Evolutionary conservation across 2,797 vertebrate species (phyloP), one percentile per base, ranked within the genome.

Genomic region (Alca torda): DNA sequence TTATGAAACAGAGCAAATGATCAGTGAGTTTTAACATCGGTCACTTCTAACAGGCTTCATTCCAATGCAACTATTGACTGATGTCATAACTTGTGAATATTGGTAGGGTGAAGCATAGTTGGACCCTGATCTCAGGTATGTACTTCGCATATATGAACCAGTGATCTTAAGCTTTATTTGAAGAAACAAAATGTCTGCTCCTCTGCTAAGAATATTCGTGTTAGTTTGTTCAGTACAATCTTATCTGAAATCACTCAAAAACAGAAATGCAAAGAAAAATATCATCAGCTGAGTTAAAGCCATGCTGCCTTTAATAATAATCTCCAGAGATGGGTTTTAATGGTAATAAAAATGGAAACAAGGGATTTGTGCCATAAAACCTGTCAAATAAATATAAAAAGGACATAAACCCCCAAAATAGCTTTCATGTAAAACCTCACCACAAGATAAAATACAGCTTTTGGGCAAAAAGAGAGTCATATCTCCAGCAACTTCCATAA

Each of bases 401-500:
- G 80, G 74, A 91, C 77, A 97, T 94, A 96, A 91, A 57, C 28
- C n/a, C 37, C n/a, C 25, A 65, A 94, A 97, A 95, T 63, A 92
- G 61, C 72, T 97, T 97, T 97, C 91, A 95, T 67, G 90, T 97
- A 97, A 98, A 98, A 94, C 85, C 80, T 96, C 90, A 84, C 84
- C 31, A 86, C 84, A 93, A 96, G 91, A 96, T 93, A 97, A 97
- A 97, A 97, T 94, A 95, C 70, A 96, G 92, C 86, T 97, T 96
- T 96, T 37, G 91, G 86, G 88, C 89, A 94, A 95, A 96, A 95
- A 89, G 75, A 72, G 85, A 97, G 67, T 89, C 60, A 9, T 87
- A 94, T 98, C 94, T 97, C 77, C 30, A 74, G 95, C 68, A 97
- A 97, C 95, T 97, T 97, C 96, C 95, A 97, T 98, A 98, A 97